phyloP scores from a whole-genome alignment of 2,113 vertebrate species.

The Sciurus niger region DNA sequence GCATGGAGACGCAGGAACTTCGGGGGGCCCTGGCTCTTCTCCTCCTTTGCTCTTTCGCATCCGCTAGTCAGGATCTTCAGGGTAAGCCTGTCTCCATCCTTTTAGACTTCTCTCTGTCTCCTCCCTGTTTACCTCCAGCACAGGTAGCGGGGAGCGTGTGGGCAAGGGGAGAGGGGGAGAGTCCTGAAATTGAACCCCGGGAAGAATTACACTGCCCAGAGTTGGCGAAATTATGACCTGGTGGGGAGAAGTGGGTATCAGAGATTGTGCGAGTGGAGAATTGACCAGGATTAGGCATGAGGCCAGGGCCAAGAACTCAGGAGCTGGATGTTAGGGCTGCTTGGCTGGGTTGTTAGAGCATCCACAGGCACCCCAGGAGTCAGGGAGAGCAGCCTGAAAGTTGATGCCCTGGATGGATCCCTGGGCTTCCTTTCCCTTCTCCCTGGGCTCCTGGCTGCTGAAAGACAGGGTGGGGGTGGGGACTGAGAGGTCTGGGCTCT shows the following conservation, averaged over 20 bases:
- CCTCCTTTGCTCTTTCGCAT: conserved; percentile 78
- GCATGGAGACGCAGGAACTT: conserved; percentile 82
- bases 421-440: not conserved
- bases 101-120: not conserved
- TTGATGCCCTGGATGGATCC: not conserved
- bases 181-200: conserved; percentile 1
- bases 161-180: conserved; percentile 20
- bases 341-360: conserved; percentile 6
- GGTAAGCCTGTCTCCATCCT: conserved; percentile 83
- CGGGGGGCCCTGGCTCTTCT: conserved; percentile 81
- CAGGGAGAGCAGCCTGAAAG: not conserved
- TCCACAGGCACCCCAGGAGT: not conserved
- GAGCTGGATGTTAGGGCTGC: not conserved
- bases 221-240: not conserved
- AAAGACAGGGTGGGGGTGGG: conserved; percentile 13
- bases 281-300: conserved; percentile 31
- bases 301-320: not conserved
- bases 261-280: not conserved
- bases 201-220: conserved; percentile 43
- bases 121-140: not conserved
- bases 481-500: conserved; percentile 46
- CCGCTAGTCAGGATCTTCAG: conserved; percentile 86
- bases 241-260: not conserved
- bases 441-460: not conserved
- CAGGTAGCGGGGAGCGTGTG: conserved; percentile 60